Conservation (phyloP, 2,888 invertebrate genomes). For the Rapana venosa region DNA sequence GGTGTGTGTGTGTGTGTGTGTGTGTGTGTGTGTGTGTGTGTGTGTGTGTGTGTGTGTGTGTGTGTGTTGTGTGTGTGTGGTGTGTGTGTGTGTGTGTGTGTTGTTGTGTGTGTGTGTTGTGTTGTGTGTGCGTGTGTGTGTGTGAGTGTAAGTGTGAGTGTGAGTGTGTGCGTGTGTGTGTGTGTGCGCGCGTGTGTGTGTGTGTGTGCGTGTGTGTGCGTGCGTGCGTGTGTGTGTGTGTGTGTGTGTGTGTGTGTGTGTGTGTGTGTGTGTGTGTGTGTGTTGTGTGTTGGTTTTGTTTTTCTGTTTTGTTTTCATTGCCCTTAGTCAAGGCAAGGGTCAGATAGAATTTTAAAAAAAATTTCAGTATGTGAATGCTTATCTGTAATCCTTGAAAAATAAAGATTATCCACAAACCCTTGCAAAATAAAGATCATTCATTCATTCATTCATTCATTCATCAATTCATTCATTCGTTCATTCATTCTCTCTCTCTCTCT, state of each 20-base stretch:
- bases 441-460: too few relatives aligned
- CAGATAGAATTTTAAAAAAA: too few relatives aligned
- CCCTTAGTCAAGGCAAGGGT: too few relatives aligned
- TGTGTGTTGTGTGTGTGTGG: constrained; percentile 6
- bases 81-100: background rate
- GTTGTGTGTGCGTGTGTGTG: background rate
- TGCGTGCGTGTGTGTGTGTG: constrained; percentile 12
- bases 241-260: background rate
- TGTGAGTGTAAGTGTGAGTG: background rate
- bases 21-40: background rate
- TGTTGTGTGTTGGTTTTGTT: background rate
- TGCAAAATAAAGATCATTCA: too few relatives aligned
- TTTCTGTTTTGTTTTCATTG: background rate
- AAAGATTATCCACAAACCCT: too few relatives aligned
- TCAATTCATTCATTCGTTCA: too few relatives aligned
- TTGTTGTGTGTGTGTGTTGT: too few relatives aligned
- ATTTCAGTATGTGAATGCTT: too few relatives aligned
- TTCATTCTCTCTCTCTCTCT: too few relatives aligned
- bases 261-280: background rate
- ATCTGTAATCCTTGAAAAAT: too few relatives aligned
- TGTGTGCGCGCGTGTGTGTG: background rate
- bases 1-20: background rate
- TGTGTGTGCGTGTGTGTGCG: background rate
- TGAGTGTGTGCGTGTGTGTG: background rate
- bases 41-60: background rate